A percentile compares a stretch with the other conserved stretches of the same genome.
phyloP scores from a whole-genome alignment of 2,888 invertebrate genomes.

The Strigamia crassipes region DNA sequence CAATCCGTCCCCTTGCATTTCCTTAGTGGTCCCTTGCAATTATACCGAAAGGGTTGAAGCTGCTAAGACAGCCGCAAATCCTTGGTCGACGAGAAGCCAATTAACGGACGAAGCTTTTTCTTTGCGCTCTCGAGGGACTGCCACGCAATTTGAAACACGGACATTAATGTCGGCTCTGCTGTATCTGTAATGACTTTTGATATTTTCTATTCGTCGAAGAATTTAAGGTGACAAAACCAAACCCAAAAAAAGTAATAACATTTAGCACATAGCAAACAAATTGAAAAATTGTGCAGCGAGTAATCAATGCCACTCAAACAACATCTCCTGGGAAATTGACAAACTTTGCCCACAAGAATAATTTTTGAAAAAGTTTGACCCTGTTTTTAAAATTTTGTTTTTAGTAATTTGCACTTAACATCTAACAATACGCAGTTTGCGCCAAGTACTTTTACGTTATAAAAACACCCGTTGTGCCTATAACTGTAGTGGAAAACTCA shows the following conservation, averaged over 20 bases:
- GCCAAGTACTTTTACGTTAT: too few species aligned
- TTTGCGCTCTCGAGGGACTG: not conserved
- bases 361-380: too few species aligned
- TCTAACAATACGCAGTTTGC: too few species aligned
- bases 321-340: too few species aligned
- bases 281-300: too few species aligned
- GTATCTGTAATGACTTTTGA: not conserved
- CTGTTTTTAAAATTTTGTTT: too few species aligned
- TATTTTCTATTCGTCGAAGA: not conserved
- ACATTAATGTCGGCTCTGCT: not conserved
- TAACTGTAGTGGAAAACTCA: too few species aligned
- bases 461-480: too few species aligned
- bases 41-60: not conserved
- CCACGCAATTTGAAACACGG: not conserved
- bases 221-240: not conserved
- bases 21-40: conserved; percentile 7
- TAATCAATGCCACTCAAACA: too few species aligned
- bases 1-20: conserved; percentile 7
- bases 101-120: not conserved
- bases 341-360: too few species aligned
- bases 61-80: not conserved
- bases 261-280: too few species aligned
- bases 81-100: not conserved
- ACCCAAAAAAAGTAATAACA: not conserved
- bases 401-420: too few species aligned